phyloP scores from a whole-genome alignment of 2,113 vertebrate genomes.

The Rhagologus leucostigma region DNA sequence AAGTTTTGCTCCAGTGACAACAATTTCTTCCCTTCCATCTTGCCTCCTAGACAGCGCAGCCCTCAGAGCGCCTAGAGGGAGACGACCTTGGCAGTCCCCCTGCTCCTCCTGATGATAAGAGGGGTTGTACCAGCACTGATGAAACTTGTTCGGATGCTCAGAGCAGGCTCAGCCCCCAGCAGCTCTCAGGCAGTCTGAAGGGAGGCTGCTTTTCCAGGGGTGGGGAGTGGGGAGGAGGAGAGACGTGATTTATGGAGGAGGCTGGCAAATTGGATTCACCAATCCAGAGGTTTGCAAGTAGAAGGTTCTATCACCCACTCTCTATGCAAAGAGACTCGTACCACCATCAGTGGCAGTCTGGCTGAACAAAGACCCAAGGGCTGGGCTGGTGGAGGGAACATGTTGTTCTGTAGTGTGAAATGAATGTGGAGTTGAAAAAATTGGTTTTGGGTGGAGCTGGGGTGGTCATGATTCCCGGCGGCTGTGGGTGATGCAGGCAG shows the following conservation, averaged over 20 bases:
- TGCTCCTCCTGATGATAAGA: not conserved
- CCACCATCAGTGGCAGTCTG: not conserved
- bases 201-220: not conserved
- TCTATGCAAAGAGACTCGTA: conserved; percentile 26
- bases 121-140: not conserved
- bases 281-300: conserved; percentile 7
- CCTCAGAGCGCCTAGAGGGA: not conserved
- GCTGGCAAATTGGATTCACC: not conserved
- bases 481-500: not conserved
- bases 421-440: not conserved
- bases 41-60: not conserved
- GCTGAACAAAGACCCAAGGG: conserved; percentile 20
- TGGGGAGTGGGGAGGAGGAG: not conserved
- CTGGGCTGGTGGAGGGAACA: conserved; percentile 5
- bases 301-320: conserved; percentile 20
- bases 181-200: not conserved
- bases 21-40: not conserved
- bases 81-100: not conserved
- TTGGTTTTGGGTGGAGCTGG: not conserved
- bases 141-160: not conserved
- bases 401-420: not conserved
- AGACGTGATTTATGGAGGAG: not conserved
- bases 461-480: not conserved
- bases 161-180: not conserved
- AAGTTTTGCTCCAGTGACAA: conserved; percentile 2